Base-by-base conservation (phyloP, 2,888 invertebrate genomes). In the Mythimna vitellina region DNA sequence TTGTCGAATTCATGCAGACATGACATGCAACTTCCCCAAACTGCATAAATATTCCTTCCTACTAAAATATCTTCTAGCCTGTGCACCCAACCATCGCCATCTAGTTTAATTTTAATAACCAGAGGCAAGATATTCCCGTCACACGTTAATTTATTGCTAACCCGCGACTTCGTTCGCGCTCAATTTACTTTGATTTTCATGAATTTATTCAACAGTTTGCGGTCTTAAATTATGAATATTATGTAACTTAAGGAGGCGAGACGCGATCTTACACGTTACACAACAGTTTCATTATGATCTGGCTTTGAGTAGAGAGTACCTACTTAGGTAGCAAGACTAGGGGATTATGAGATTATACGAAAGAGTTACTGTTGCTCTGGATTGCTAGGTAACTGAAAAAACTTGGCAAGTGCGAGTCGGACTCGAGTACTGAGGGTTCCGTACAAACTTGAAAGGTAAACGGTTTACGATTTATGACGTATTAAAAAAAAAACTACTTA, bases 171-270 rank as follows among this genome's bases (percentile, higher is more conserved):
- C 29, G 57, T 62, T 81, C 68, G 68, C 83, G 68, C 65, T 61
- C 80, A 85, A 82, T 85, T 82, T 75, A 73, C 66, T 76, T 83
- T 76, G 78, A 82, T 80, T 80, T 85, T 80, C 83, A 85, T 80
- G 76, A 83, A 70, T 80, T 73, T 69, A 80, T 82, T 80, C 72
- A 73, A 76, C 84, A 84, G 80, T 81, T 84, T 84, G 56, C 57
- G 53, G 58, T 73, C 63, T 64, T 66, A 61, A 61, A 60, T 70
- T 78, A 81, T 80, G 81, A 84, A 84, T 81, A 70, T 82, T 78
- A 74, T 65, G 51, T 32, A 57, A 56, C 8, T 54, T 78, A 69
- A 75, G 68, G 35, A 74, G 56, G 65, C 57, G 32, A 35, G 56
- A 80, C 38, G 53, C 3, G 38, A 32, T 29, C 22, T 78, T 56